These are phyloP conservation scores for Ctenopoma multispine DNA, from an alignment of 2,797 vertebrate species.

Conservation along the genomic window DNA sequence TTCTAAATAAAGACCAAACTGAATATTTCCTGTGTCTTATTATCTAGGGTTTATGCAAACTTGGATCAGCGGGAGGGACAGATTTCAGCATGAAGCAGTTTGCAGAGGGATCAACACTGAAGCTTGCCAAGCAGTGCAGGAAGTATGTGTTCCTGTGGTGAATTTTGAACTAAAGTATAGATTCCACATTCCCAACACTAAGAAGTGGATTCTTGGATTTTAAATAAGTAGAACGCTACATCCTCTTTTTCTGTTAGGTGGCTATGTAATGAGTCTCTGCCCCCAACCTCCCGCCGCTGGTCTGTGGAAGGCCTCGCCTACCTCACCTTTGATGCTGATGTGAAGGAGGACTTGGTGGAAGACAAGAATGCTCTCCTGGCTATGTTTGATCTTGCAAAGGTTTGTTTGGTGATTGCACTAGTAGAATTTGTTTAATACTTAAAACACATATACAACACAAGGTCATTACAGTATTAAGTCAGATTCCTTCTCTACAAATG, in stretches of 20 bases:
- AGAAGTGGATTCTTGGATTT: slow-evolving; percentile 9
- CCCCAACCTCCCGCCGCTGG: slow-evolving; percentile 91
- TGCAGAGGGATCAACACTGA: slow-evolving; percentile 96
- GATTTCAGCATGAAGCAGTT: slow-evolving; percentile 99
- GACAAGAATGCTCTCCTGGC: slow-evolving; percentile 91
- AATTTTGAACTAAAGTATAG: slow-evolving; percentile 2
- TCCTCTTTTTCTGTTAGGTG: slow-evolving; percentile 83
- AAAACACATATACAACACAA: neutral
- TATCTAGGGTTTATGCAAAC: slow-evolving; percentile 93
- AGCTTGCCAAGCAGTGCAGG: slow-evolving; percentile 96
- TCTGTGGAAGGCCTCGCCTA: slow-evolving; percentile 97
- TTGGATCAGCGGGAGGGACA: slow-evolving; percentile 96
- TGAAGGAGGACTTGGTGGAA: slow-evolving; percentile 96
- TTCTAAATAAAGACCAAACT: slow-evolving; percentile 19
- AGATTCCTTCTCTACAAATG: neutral
- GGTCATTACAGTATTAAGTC: neutral
- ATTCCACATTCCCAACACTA: slow-evolving; percentile 1
- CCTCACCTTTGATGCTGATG: slow-evolving; percentile 96
- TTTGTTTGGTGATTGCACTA: slow-evolving; percentile 54
- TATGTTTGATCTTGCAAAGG: slow-evolving; percentile 95
- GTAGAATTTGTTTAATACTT: neutral
- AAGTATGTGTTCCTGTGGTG: slow-evolving; percentile 85
- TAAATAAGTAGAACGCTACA: slow-evolving; percentile 5
- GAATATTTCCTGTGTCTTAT: slow-evolving; percentile 20
- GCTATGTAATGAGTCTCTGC: slow-evolving; percentile 93